Conservation (phyloP, 2,888 invertebrate genomes). For the Steinernema scapterisci region DNA sequence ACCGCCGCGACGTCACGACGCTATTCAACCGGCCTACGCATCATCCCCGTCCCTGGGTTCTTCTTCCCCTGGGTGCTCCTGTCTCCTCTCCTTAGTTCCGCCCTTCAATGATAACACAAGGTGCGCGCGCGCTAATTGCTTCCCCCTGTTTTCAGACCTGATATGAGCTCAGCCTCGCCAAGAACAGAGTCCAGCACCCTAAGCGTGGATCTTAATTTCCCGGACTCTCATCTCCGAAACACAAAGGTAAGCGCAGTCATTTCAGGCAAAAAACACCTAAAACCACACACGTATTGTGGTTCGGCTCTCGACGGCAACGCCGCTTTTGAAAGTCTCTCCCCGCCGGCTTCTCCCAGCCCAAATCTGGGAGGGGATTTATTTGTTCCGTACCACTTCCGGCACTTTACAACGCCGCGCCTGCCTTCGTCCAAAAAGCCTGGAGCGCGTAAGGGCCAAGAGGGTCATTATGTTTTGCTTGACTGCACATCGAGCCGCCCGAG, state of each 20-base stretch:
- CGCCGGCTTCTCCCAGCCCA: not conserved
- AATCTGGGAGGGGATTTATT: not conserved
- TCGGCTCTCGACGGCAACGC: too few relatives aligned
- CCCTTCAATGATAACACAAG: not conserved
- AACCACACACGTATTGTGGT: too few relatives aligned
- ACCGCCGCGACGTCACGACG: too few relatives aligned
- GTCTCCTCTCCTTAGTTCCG: not conserved
- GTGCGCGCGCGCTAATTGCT: not conserved
- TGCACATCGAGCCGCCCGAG: not conserved
- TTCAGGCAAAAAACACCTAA: too few relatives aligned
- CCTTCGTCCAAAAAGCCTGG: too few relatives aligned
- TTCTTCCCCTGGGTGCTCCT: too few relatives aligned
- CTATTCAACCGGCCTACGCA: too few relatives aligned
- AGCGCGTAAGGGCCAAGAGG: too few relatives aligned
- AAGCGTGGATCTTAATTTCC: not conserved
- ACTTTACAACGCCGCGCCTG: not conserved
- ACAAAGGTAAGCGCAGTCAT: constrained; percentile 1
- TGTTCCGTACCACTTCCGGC: constrained; percentile 7
- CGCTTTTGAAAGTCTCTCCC: too few relatives aligned
- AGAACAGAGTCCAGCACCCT: constrained; percentile 1
- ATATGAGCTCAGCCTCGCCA: not conserved
- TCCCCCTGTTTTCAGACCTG: not conserved
- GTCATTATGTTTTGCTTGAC: not conserved
- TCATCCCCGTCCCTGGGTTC: too few relatives aligned
- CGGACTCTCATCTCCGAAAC: not conserved